These are phyloP conservation scores for Andrena hattorfiana DNA, from an alignment of 2,888 invertebrate species.

Conservation along the genomic window DNA sequence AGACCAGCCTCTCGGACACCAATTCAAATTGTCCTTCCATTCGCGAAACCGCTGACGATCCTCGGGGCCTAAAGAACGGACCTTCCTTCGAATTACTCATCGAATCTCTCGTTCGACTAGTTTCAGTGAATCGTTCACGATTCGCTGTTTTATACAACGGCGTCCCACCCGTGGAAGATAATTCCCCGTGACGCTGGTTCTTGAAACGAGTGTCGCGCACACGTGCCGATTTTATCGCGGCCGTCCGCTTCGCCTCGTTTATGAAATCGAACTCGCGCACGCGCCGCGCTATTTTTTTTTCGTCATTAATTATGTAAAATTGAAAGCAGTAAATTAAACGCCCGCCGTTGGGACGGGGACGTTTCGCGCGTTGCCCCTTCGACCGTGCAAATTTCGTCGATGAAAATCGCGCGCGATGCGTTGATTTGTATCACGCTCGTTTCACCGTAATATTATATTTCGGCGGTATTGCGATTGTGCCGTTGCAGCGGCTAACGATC, in stretches of 20 bases:
- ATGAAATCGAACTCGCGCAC: constrained; percentile 13
- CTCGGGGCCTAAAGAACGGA: too few species aligned
- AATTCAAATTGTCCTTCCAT: constrained; percentile 37
- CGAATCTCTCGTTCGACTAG: not conserved
- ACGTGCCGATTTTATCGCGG: constrained; percentile 37
- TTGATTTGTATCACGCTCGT: constrained; percentile 42
- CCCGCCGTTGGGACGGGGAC: constrained; percentile 8
- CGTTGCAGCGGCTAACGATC: constrained; percentile 30
- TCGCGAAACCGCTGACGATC: too few species aligned
- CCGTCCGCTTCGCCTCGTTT: constrained; percentile 17
- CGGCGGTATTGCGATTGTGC: constrained; percentile 25
- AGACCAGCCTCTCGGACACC: constrained; percentile 52
- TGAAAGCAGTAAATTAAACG: constrained; percentile 46
- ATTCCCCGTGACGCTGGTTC: constrained; percentile 30
- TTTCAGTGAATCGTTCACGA: not conserved
- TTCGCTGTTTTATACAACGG: not conserved
- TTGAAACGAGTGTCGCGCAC: constrained; percentile 48
- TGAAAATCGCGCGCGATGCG: constrained; percentile 43
- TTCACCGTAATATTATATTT: constrained; percentile 39
- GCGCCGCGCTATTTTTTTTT: not conserved
- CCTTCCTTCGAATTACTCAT: too few species aligned
- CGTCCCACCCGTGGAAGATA: constrained; percentile 22
- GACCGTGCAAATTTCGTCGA: constrained; percentile 41
- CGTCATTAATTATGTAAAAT: constrained; percentile 56
- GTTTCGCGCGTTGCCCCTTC: constrained; percentile 14